Percentiles rank a stretch among this genome's conserved stretches.
Conservation (phyloP, 2,797 vertebrate species). For the Cirrhinus molitorella region DNA sequence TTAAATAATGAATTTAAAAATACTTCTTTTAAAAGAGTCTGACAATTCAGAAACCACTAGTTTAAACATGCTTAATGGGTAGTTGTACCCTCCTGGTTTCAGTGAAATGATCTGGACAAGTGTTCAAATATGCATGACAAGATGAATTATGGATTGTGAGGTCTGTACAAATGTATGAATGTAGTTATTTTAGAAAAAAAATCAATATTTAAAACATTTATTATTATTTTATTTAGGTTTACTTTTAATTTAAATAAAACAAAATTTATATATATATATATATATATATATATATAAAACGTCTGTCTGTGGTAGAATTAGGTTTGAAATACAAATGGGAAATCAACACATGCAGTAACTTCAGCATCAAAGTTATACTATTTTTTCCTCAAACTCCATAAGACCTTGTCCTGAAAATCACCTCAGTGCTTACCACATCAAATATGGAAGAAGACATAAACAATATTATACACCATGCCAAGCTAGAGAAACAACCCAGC, state of each 20-base stretch:
- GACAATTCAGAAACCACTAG: not conserved
- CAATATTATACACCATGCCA: not conserved
- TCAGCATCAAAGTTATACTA: not conserved
- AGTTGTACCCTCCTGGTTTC: not conserved
- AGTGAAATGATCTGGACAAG: not conserved
- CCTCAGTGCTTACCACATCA: not conserved
- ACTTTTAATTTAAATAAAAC: not conserved
- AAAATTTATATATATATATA: too few relatives aligned
- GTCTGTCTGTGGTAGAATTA: not conserved
- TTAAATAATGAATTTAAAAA: too few relatives aligned
- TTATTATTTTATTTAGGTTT: not conserved
- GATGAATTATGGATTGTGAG: not conserved
- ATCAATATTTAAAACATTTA: too few relatives aligned
- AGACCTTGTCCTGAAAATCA: not conserved
- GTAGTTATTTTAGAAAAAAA: too few relatives aligned
- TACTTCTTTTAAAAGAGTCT: not conserved
- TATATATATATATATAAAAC: too few relatives aligned
- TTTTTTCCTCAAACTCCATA: not conserved
- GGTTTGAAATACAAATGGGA: not conserved
- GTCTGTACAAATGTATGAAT: not conserved
- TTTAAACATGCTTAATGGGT: not conserved
- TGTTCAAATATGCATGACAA: not conserved
- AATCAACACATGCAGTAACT: not conserved
- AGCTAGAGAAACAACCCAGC: not conserved
- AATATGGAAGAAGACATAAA: not conserved